Base-by-base conservation (phyloP, 1,140 invertebrate genomes). In the Hylaeus anthracinus region DNA sequence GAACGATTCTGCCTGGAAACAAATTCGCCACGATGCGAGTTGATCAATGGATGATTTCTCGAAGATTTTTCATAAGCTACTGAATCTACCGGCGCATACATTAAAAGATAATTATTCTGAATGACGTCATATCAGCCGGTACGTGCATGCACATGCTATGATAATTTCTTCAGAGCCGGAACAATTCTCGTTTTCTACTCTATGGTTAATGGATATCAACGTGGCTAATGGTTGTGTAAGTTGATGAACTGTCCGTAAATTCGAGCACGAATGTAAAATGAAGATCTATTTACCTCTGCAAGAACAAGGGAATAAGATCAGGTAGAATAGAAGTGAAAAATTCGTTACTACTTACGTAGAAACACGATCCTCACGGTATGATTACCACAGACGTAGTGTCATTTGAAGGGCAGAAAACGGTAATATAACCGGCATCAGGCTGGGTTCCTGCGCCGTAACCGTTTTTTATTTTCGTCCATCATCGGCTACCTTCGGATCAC, bases 381-480 rank as follows among this genome's bases (percentile, higher is more conserved):
- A 81, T 83, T 88, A 90, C 88, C 83, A 87, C 87, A 88, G 88
- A 88, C 89, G 82, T 88, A 93, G 90, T 93, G 92, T 93, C 92
- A 89, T 90, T 93, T 93, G 92, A 93, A 93, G 92, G 92, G 91
- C 92, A 92, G 85, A 80, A 84, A 69, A 71, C 88, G 84, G 74
- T 89, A 90, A 91, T 93, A 93, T 93, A 92, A 92, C 87, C 83
- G 77, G 79, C 72, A 60, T 51, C 41, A 64, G 53, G 14, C 6
- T 81, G 61, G 80, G 88, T 84, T 87, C 81, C 67, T 91, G 88
- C 90, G 91, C 89, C n/a, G 66, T 86, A 81, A 61, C 58, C 43
- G 58, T 66, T 58, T 14, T 58, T 73, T 64, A 65, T 3, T 58
- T 58, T 81, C 64, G 79, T 56, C 48, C 3, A 5, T n/a, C 3